phyloP scores from a whole-genome alignment of 2,888 invertebrate species.

The Dasypolia templi region DNA sequence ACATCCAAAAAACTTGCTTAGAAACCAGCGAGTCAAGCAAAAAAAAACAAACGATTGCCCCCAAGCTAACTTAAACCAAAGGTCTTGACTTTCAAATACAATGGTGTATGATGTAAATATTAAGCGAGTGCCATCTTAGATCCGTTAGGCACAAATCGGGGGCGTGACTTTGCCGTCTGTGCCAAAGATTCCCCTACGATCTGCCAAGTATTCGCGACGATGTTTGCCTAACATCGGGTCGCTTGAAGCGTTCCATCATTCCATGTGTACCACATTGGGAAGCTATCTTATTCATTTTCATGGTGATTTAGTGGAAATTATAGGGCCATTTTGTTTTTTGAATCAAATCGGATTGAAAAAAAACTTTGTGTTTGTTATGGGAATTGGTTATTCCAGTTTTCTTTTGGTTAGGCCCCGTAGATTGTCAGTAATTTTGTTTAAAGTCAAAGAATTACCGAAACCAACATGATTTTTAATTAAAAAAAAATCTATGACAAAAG shows the following conservation, averaged over 20 bases:
- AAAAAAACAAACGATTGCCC: slow-evolving; percentile 8
- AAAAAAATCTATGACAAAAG: not conserved
- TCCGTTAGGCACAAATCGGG: slow-evolving; percentile 72
- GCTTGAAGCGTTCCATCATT: slow-evolving; percentile 42
- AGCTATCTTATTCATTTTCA: slow-evolving; percentile 38
- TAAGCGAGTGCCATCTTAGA: slow-evolving; percentile 68
- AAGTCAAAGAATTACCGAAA: too few species aligned
- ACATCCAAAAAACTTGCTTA: not conserved
- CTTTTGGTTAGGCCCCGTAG: not conserved
- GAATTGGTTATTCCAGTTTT: slow-evolving; percentile 11
- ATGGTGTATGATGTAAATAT: slow-evolving; percentile 58
- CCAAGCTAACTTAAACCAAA: slow-evolving; percentile 25
- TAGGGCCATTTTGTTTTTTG: slow-evolving; percentile 1
- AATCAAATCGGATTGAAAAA: not conserved
- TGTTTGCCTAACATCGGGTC: slow-evolving; percentile 69
- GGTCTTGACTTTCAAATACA: slow-evolving; percentile 43
- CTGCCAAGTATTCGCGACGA: slow-evolving; percentile 78
- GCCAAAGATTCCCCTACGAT: slow-evolving; percentile 76
- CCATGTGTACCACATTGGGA: slow-evolving; percentile 58
- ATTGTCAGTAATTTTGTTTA: not conserved
- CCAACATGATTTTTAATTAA: not conserved
- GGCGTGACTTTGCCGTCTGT: slow-evolving; percentile 75
- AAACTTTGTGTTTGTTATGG: not conserved
- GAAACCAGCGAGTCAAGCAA: slow-evolving; percentile 1
- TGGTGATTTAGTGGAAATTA: slow-evolving; percentile 12